Evolutionary conservation across 2,113 vertebrate species (phyloP), one percentile per base, ranked within the genome.

Genomic region (Osmerus mordax): DNA sequence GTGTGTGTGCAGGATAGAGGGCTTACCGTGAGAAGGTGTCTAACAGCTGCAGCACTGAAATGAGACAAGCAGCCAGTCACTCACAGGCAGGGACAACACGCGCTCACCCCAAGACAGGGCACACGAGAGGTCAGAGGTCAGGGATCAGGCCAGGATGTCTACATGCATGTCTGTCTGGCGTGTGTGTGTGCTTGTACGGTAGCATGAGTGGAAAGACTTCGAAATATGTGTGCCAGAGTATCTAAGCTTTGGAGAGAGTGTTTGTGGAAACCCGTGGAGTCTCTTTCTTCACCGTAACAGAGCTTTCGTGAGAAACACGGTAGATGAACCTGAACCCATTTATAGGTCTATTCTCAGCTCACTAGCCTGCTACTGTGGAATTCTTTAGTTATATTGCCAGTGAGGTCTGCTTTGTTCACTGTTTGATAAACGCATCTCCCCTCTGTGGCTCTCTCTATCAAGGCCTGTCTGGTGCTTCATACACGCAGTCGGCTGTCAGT

Each of bases 11-110:
- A 54, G 77, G 74, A 71, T 23, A 52, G 55, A 86, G 75, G 86
- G 91, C 92, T 92, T 92, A 92, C 91, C 90, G 75, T 90, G 86
- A 90, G 90, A 83, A 91, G 90, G 81, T 92, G 91, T 92, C 91
- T 92, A 93, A 92, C 88, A 89, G 90, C 90, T 92, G 92, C 90
- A 86, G 90, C 90, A 92, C 92, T 92, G 92, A 93, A 93, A 94
- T 91, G 91, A 93, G 90, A 93, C 89, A 93, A 93, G 91, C 90
- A 93, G 90, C 76, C 90, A 91, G 90, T 91, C 90, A 92, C 92
- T 92, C 86, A 92, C 84, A 84, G 83, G 87, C 84, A 89, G 81
- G 87, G 87, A 81, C 87, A 80, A 84, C 62, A 87, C 69, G 78
- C 76, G 51, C 65, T 78, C 78, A 78, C 78, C 78, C 77, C 79